Evolutionary conservation across 2,888 invertebrate species (phyloP).

Genomic region (Epistrophella euchroma): DNA sequence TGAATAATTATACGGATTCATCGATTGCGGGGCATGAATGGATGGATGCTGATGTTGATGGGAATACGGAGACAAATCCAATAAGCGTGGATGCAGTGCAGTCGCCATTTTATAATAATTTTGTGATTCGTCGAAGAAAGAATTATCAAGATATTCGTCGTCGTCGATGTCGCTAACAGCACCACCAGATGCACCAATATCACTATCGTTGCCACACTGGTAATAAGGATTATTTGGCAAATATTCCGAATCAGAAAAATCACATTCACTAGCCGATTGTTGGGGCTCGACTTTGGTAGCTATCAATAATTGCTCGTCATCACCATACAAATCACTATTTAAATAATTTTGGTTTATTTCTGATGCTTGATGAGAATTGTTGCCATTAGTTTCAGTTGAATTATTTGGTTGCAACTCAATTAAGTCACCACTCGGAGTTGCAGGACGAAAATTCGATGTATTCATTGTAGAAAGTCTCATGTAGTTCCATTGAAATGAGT

Average conservation of each 20-base stretch:
- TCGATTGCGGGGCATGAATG: conserved; percentile 12
- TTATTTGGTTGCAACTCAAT: conserved; percentile 43
- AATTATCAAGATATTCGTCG: conserved; percentile 43
- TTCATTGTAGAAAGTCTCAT: conserved; percentile 59
- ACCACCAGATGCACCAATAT: conserved; percentile 54
- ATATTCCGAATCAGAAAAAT: conserved; percentile 65
- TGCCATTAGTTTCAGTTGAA: conserved; percentile 17
- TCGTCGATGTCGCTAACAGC: conserved; percentile 46
- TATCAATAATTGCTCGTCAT: conserved; percentile 6
- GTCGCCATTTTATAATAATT: conserved; percentile 47
- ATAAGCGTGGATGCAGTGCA: conserved; percentile 55
- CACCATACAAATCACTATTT: conserved; percentile 34
- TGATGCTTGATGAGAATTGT: conserved; percentile 14
- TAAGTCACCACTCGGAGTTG: conserved; percentile 61
- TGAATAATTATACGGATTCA: conserved; percentile 37
- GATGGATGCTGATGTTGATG: conserved; percentile 30
- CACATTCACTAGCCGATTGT: conserved; percentile 47
- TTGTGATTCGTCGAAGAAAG: conserved; percentile 39
- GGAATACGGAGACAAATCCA: conserved; percentile 51
- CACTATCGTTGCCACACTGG: conserved; percentile 59
- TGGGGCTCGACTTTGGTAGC: conserved; percentile 27
- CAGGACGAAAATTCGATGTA: conserved; percentile 69
- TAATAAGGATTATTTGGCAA: conserved; percentile 63
- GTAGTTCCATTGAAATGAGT: conserved; percentile 67
- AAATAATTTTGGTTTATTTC: conserved; percentile 25